Percentiles rank a stretch among this genome's conserved stretches.
phyloP scores from a whole-genome alignment of 2,113 vertebrate species.

The Malurus elegans region DNA sequence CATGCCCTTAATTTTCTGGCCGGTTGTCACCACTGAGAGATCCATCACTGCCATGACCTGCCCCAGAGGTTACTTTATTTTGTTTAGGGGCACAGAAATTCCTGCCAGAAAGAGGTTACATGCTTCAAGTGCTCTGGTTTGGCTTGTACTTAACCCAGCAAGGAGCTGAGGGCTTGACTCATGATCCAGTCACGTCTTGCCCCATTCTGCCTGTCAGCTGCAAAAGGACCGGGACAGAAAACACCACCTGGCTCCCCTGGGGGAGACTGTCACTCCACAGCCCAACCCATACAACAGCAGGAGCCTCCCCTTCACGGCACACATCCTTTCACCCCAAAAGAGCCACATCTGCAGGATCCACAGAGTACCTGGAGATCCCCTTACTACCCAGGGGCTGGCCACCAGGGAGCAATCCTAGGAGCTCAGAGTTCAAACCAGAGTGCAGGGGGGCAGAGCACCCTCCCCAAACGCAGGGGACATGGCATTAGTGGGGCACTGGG shows the following conservation, averaged over 20 bases:
- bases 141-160: background rate
- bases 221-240: background rate
- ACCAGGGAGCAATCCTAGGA: background rate
- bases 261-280: background rate
- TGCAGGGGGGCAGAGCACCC: background rate
- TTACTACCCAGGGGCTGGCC: background rate
- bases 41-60: background rate
- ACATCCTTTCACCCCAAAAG: background rate
- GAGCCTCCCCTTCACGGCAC: accelerated
- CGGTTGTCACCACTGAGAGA: background rate
- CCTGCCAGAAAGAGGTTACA: background rate
- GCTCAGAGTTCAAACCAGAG: background rate
- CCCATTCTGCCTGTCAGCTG: background rate
- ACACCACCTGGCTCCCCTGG: background rate
- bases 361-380: background rate
- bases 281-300: background rate
- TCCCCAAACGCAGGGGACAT: background rate
- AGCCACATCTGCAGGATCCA: background rate
- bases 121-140: background rate
- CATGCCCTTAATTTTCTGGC: background rate
- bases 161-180: background rate
- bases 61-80: background rate
- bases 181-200: background rate
- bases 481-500: accelerated
- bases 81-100: background rate